Conservation (phyloP, 2,888 invertebrate genomes). For the Synergus japonicus region DNA sequence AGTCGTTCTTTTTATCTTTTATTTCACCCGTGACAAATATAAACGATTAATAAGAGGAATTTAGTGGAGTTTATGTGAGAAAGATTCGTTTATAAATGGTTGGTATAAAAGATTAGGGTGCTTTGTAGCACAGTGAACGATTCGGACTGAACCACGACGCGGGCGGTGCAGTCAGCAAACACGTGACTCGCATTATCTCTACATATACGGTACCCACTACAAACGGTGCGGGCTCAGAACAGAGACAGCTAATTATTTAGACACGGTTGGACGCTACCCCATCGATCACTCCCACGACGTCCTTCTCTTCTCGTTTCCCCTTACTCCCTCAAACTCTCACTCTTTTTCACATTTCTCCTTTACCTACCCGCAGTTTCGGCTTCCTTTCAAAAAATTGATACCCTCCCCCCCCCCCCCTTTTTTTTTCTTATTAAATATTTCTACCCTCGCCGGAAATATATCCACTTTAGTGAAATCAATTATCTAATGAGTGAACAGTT, state of each 20-base stretch:
- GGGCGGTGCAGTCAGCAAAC: conserved; percentile 66
- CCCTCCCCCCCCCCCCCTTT: too few species aligned
- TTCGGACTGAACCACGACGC: conserved; percentile 47
- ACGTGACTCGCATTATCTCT: conserved; percentile 64
- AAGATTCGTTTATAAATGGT: conserved; percentile 39
- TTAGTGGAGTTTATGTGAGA: conserved; percentile 34
- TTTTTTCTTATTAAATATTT: too few species aligned
- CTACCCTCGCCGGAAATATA: too few species aligned
- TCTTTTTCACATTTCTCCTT: conserved; percentile 19
- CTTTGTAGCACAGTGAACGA: conserved; percentile 36
- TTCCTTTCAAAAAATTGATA: not conserved
- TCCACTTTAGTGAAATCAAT: not conserved
- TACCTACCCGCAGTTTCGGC: not conserved
- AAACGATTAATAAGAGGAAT: conserved; percentile 41
- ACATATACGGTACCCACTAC: conserved; percentile 68
- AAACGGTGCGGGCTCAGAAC: conserved; percentile 73
- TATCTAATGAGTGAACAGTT: too few species aligned
- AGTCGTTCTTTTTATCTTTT: not conserved
- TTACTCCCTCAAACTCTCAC: conserved; percentile 44
- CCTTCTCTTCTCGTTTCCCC: conserved; percentile 55
- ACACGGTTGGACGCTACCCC: conserved; percentile 76
- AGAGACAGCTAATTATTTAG: conserved; percentile 78
- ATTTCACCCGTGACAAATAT: conserved; percentile 19
- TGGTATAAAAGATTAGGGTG: conserved; percentile 37
- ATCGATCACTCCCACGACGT: conserved; percentile 72